Percentiles rank a stretch among this genome's conserved stretches.
phyloP scores from a whole-genome alignment of 1,140 invertebrate genomes.

The Drosophila varians region DNA sequence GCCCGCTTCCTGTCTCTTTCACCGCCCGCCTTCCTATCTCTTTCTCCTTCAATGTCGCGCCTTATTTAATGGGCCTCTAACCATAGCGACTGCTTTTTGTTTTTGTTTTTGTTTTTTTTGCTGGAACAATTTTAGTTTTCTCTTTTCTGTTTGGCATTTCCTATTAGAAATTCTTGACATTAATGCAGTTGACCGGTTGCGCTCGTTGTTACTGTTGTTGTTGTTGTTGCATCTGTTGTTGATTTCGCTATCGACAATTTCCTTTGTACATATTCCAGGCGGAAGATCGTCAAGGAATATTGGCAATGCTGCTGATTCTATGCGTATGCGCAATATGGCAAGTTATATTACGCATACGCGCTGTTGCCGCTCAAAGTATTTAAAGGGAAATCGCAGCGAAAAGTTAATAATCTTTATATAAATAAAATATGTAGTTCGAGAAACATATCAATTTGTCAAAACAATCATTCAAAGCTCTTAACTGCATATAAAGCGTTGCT shows the following conservation, averaged over 20 bases:
- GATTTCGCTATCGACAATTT: constrained; percentile 46
- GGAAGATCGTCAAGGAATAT: constrained; percentile 40
- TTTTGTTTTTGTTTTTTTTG: constrained; percentile 29
- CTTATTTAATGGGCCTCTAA: constrained; percentile 69
- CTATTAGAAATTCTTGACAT: constrained; percentile 59
- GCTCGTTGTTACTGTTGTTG: constrained; percentile 24
- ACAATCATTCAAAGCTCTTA: too few relatives aligned
- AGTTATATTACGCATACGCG: constrained; percentile 50
- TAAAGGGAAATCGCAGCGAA: background rate
- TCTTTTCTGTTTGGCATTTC: constrained; percentile 39
- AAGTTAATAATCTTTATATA: background rate
- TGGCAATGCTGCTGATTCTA: constrained; percentile 17
- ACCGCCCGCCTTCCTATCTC: constrained; percentile 16
- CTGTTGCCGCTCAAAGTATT: constrained; percentile 10
- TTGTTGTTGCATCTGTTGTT: constrained; percentile 22
- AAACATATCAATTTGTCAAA: too few relatives aligned
- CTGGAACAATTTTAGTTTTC: constrained; percentile 24
- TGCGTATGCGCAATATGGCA: constrained; percentile 58
- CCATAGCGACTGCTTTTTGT: constrained; percentile 46
- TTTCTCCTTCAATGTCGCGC: constrained; percentile 48
- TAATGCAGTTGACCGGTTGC: constrained; percentile 58
- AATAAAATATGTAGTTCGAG: too few relatives aligned
- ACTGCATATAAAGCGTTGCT: background rate
- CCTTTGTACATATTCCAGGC: constrained; percentile 52
- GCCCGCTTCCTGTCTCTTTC: constrained; percentile 6